Conservation (phyloP, 1,140 invertebrate species). For the Varroa destructor region DNA sequence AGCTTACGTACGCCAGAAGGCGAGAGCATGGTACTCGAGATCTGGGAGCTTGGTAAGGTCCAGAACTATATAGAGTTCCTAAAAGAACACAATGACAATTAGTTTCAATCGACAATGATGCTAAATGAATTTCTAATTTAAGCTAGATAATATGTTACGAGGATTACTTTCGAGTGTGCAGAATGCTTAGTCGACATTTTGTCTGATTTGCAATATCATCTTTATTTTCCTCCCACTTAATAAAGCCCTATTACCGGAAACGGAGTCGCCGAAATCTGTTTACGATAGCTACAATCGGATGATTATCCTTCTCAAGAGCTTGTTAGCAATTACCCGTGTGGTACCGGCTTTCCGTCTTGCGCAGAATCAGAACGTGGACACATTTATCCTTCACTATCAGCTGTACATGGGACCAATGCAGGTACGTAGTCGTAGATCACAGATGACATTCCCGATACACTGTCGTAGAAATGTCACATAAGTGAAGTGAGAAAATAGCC, state of each 20-base stretch:
- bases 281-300: constrained; percentile 13
- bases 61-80: not conserved
- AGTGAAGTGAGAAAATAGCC: too few species aligned
- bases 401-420: constrained; percentile 7
- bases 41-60: constrained; percentile 10
- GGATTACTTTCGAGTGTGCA: too few species aligned
- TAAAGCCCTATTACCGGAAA: constrained; percentile 15
- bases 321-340: constrained; percentile 1
- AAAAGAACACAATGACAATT: too few species aligned
- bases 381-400: constrained; percentile 1
- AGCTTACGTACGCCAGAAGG: constrained; percentile 1
- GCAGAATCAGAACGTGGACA: constrained; percentile 5
- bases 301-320: constrained; percentile 11
- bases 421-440: too few species aligned
- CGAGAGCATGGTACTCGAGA: constrained; percentile 9
- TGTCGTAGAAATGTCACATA: too few species aligned
- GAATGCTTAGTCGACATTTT: too few species aligned
- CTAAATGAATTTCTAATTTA: too few species aligned
- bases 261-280: not conserved
- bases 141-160: too few species aligned
- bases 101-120: too few species aligned
- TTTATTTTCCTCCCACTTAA: not conserved
- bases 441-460: too few species aligned
- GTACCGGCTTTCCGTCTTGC: constrained; percentile 8
- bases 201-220: not conserved